Evolutionary conservation across 2,113 vertebrate species (phyloP).

Genomic region (Odocoileus virginianus): DNA sequence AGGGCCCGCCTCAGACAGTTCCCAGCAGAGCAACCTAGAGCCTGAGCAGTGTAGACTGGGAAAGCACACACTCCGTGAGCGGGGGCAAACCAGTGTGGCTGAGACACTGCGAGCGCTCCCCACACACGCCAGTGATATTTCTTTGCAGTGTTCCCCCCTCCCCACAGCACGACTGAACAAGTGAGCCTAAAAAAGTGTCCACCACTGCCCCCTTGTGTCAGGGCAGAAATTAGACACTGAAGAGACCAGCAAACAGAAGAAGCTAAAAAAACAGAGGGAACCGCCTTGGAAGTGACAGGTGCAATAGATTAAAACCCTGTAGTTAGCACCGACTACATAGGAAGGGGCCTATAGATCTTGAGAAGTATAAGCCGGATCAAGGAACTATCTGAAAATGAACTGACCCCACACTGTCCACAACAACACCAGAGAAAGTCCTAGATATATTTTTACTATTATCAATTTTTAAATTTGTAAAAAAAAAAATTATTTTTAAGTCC

Average conservation of each 20-base stretch:
- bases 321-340: not conserved
- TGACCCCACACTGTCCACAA: not conserved
- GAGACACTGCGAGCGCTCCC: too few relatives aligned
- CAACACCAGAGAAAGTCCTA: not conserved
- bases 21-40: not conserved
- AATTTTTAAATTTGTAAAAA: not conserved
- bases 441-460: not conserved
- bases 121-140: not conserved
- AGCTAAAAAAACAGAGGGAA: too few relatives aligned
- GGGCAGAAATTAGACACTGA: not conserved
- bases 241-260: not conserved
- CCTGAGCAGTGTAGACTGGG: not conserved
- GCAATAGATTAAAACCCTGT: too few relatives aligned
- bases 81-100: not conserved
- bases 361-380: not conserved
- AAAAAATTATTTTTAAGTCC: not conserved
- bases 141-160: fast-evolving
- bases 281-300: too few relatives aligned
- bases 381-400: not conserved
- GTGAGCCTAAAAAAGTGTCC: not conserved
- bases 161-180: not conserved
- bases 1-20: not conserved
- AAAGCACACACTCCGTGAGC: fast-evolving
- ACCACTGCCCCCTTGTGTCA: not conserved
- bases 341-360: not conserved